Base-by-base conservation (phyloP, 2,113 vertebrate species). In the Myrmophylax atrothorax region DNA sequence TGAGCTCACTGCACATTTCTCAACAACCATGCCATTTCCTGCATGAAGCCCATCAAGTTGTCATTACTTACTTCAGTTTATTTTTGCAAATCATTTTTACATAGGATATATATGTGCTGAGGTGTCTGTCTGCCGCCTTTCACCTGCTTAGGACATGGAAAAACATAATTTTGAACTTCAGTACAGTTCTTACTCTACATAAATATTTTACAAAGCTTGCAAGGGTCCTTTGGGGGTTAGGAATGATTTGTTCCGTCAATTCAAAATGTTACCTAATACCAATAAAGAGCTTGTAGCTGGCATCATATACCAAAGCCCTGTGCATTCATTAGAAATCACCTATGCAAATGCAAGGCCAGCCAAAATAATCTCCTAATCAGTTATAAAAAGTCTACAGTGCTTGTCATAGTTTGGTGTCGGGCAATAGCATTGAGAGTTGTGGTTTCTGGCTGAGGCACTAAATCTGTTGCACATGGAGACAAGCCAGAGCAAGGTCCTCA, bases 301-400 rank as follows among this genome's bases (percentile, higher is more conserved):
- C 92, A 93, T 95, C 23, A 0, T 60, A n/a, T 75, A 72, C 83
- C 83, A 84, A 87, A 96, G 90, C 46, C 72, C 86, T 84, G 69
- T 14, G 16, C 44, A 73, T 94, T 93, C 93, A 87, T 95, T 97
- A 93, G 82, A 72, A 93, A 84, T 95, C 96, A 95, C 94, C 94
- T 97, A 92, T 78, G 90, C 56, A 86, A 93, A 68, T 64, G 60
- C 74, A 93, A 90, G 69, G 72, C 92, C 66, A 95, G 93, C 96
- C 96, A 97, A 97, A 97, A 96, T 89, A 95, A 92, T 96, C 96
- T 96, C 96, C 93, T 96, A 96, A 97, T 97, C 94, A 96, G 92
- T 96, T 96, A 96, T 72, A 81, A 89, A 95, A 97, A 92, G 60
- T 60, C 90, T 93, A 72, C 73, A 55, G 69, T 56, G 64, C 87